Conservation (phyloP, 2,888 invertebrate genomes). For the Ormyrus labotus region DNA sequence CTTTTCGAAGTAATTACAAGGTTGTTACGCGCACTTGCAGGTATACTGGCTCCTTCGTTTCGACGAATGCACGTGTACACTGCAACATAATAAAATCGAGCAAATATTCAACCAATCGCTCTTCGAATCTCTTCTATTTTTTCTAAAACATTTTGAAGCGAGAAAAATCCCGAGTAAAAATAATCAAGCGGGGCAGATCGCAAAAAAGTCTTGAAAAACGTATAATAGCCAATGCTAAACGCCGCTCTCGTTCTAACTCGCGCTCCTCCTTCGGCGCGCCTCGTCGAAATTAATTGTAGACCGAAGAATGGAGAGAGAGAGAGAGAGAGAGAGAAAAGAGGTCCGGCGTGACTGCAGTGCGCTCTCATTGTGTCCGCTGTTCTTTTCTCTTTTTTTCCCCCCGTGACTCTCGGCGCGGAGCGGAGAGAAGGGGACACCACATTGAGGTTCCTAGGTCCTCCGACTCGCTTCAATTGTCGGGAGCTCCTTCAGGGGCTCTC, state of each 20-base stretch:
- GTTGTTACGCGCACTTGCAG: too few species aligned
- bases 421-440: background rate
- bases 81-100: too few species aligned
- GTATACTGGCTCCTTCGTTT: too few species aligned
- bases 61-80: too few species aligned
- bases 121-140: too few species aligned
- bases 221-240: slow-evolving; percentile 21
- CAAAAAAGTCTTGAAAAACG: background rate
- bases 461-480: slow-evolving; percentile 26
- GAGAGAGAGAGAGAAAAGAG: slow-evolving; percentile 2
- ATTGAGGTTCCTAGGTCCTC: slow-evolving; percentile 25
- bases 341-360: slow-evolving; percentile 16
- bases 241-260: background rate
- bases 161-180: too few species aligned
- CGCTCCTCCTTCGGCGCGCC: background rate
- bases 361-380: slow-evolving; percentile 40
- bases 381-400: slow-evolving; percentile 9
- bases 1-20: too few species aligned
- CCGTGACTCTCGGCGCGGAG: background rate
- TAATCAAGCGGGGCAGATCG: too few species aligned
- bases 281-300: slow-evolving; percentile 47
- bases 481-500: slow-evolving; percentile 27
- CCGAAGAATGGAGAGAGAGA: slow-evolving; percentile 38
- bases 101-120: too few species aligned
- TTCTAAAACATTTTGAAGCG: too few species aligned